These are phyloP conservation scores for Micronycteris hirsuta DNA, from an alignment of 2,113 vertebrate species.

Conservation along the genomic window DNA sequence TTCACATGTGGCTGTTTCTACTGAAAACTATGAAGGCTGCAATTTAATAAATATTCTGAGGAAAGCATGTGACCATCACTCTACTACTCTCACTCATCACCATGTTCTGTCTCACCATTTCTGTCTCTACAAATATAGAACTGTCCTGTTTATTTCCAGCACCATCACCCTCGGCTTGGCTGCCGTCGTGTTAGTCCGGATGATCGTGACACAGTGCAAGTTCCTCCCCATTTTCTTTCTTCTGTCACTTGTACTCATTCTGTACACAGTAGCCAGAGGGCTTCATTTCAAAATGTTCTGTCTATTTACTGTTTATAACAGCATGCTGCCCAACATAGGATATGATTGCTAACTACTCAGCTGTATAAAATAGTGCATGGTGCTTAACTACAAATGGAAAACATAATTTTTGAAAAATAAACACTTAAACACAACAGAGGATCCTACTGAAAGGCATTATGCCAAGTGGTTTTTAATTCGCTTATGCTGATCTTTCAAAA, in stretches of 20 bases:
- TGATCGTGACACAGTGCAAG: not conserved
- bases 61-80: not conserved
- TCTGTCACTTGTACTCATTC: not conserved
- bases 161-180: fast-evolving
- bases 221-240: not conserved
- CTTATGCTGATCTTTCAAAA: not conserved
- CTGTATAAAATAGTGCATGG: not conserved
- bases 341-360: not conserved
- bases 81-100: not conserved
- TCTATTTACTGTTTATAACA: not conserved
- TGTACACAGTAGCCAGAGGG: not conserved
- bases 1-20: not conserved
- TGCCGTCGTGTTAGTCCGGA: not conserved
- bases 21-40: not conserved
- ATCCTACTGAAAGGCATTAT: not conserved
- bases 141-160: not conserved
- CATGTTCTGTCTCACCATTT: not conserved
- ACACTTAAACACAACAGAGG: not conserved
- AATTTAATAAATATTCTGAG: not conserved
- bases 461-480: not conserved
- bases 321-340: not conserved
- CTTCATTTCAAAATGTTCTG: not conserved
- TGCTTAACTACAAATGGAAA: not conserved
- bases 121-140: not conserved
- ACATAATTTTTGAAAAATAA: slow-evolving; percentile 13